A percentile compares a stretch with the other conserved stretches of the same genome.
Conservation (phyloP, 2,888 invertebrate species). For the Chloroclystis v-ata region DNA sequence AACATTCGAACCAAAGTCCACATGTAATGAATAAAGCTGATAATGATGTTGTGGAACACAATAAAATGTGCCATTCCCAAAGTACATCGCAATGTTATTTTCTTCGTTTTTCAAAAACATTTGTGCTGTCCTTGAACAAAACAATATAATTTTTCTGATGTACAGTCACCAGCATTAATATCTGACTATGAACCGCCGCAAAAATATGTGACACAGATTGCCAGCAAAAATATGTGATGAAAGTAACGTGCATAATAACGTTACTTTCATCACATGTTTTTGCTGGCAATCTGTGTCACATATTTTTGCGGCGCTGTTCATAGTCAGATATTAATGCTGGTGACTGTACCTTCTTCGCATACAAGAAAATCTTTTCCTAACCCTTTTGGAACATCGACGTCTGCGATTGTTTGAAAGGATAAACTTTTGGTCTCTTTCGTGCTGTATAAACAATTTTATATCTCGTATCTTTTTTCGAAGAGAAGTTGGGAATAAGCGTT, state of each 20-base stretch:
- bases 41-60: not conserved
- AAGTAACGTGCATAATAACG: too few relatives aligned
- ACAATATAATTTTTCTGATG: constrained; percentile 10
- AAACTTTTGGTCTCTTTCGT: constrained; percentile 16
- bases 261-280: too few relatives aligned
- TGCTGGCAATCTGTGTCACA: too few relatives aligned
- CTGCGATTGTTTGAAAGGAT: constrained; percentile 10
- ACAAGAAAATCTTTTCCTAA: constrained; percentile 10
- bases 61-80: constrained; percentile 13
- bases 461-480: constrained; percentile 16
- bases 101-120: constrained; percentile 10
- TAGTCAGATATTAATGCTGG: too few relatives aligned
- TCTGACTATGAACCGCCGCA: too few relatives aligned
- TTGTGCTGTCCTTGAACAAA: constrained; percentile 11
- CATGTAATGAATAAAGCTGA: constrained; percentile 7
- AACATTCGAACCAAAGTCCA: constrained; percentile 9
- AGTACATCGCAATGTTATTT: constrained; percentile 1
- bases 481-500: constrained; percentile 13
- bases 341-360: constrained; percentile 14
- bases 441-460: constrained; percentile 11
- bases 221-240: too few relatives aligned
- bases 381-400: constrained; percentile 11
- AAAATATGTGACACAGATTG: too few relatives aligned
- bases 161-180: too few relatives aligned
- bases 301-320: too few relatives aligned